Conservation (phyloP, 1,140 invertebrate species). For the Drosophila arizonae region DNA sequence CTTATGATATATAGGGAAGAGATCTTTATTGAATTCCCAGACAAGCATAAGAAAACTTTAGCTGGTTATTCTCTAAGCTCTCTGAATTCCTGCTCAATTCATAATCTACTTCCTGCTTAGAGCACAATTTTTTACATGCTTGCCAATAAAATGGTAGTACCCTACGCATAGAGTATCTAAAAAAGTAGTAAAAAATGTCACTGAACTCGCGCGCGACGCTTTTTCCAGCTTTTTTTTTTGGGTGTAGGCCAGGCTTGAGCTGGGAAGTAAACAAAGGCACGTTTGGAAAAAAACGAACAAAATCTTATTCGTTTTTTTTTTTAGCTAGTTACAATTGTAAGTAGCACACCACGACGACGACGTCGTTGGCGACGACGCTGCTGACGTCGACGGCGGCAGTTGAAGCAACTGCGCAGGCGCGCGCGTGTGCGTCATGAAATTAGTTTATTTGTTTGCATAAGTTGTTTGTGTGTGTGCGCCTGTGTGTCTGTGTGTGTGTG, state of each 20-base stretch:
- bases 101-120: too few relatives aligned
- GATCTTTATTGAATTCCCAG: too few relatives aligned
- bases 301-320: slow-evolving; percentile 58
- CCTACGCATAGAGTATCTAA: slow-evolving; percentile 12
- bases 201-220: slow-evolving; percentile 62
- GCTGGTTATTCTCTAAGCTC: too few relatives aligned
- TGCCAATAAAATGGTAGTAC: not conserved
- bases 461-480: slow-evolving; percentile 40
- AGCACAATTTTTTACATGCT: too few relatives aligned
- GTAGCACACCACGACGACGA: slow-evolving; percentile 61
- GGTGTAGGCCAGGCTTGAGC: slow-evolving; percentile 65
- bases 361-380: slow-evolving; percentile 5
- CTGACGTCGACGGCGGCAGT: slow-evolving; percentile 14
- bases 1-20: too few relatives aligned
- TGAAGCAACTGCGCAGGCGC: slow-evolving; percentile 72
- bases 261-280: slow-evolving; percentile 70
- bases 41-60: too few relatives aligned
- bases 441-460: slow-evolving; percentile 81
- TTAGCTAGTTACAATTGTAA: slow-evolving; percentile 79
- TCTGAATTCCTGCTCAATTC: not conserved
- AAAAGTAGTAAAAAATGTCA: slow-evolving; percentile 60
- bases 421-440: slow-evolving; percentile 80
- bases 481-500: slow-evolving; percentile 42
- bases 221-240: slow-evolving; percentile 60
- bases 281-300: slow-evolving; percentile 56